Percentiles rank a stretch among this genome's conserved stretches.
Evolutionary conservation across 2,888 invertebrate genomes (phyloP).

Genomic region (Keiferia lycopersicella): DNA sequence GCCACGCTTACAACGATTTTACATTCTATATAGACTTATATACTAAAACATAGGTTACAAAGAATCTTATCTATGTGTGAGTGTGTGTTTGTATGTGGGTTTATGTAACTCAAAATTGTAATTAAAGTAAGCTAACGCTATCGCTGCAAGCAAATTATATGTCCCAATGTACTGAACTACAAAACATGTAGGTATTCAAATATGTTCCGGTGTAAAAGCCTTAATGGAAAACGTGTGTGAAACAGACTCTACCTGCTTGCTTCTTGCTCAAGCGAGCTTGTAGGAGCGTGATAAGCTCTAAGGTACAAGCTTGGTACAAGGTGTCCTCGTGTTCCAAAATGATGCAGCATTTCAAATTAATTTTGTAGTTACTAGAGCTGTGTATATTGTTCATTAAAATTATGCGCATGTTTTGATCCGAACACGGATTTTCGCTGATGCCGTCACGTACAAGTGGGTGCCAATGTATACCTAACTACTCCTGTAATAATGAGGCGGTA

Average conservation of each 20-base stretch:
- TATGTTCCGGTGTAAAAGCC: not conserved
- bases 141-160: not conserved
- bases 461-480: not conserved
- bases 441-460: not conserved
- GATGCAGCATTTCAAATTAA: not conserved
- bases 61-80: too few relatives aligned
- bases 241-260: slow-evolving; percentile 22
- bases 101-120: too few relatives aligned
- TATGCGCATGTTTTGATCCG: not conserved
- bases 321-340: slow-evolving; percentile 2
- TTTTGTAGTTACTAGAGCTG: not conserved
- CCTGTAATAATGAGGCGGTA: too few relatives aligned
- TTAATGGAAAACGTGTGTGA: slow-evolving; percentile 30
- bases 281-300: not conserved
- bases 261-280: not conserved
- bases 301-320: slow-evolving; percentile 17
- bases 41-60: too few relatives aligned
- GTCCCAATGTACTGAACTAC: not conserved
- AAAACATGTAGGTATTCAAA: not conserved
- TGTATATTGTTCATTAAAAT: not conserved
- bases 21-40: too few relatives aligned
- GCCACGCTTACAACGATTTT: too few relatives aligned
- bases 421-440: not conserved
- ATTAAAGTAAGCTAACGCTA: too few relatives aligned
- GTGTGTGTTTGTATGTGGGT: too few relatives aligned